These are phyloP conservation scores for Hoplodrina ambigua DNA, from an alignment of 2,888 invertebrate genomes.

Conservation along the genomic window DNA sequence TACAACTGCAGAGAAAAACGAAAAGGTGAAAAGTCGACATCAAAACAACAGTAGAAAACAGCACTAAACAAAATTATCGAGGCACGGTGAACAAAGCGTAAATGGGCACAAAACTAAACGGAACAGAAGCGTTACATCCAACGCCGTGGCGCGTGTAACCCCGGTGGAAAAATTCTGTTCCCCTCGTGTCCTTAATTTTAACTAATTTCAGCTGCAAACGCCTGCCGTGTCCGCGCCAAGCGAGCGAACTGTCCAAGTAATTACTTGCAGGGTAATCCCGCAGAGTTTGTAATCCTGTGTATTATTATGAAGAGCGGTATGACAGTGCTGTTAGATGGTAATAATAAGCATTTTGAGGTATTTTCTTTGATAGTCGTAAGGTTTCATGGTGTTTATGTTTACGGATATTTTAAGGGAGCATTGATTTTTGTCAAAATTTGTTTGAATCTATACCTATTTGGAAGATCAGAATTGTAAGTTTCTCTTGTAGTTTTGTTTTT, in stretches of 20 bases:
- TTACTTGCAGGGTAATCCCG: conserved; percentile 71
- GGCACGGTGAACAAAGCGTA: conserved; percentile 58
- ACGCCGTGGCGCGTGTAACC: conserved; percentile 53
- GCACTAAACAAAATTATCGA: conserved; percentile 33
- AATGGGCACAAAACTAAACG: conserved; percentile 58
- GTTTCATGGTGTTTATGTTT: conserved; percentile 39
- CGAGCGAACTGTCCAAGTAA: conserved; percentile 73
- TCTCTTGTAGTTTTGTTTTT: too few species aligned
- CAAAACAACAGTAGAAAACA: background rate
- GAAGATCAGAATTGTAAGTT: too few species aligned
- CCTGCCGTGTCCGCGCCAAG: conserved; percentile 60
- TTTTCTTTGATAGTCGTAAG: conserved; percentile 23
- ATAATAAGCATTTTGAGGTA: conserved; percentile 44
- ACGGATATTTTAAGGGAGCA: background rate
- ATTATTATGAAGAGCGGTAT: conserved; percentile 59
- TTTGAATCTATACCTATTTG: background rate
- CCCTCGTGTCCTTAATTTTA: conserved; percentile 67
- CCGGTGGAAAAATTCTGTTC: conserved; percentile 58
- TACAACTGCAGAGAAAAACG: background rate
- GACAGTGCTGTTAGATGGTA: conserved; percentile 56
- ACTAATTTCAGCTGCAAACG: conserved; percentile 70
- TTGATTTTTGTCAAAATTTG: conserved; percentile 6
- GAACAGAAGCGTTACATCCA: conserved; percentile 51
- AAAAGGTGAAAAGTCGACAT: background rate
- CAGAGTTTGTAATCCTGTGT: conserved; percentile 61